A percentile compares a stretch with the other conserved stretches of the same genome.
Conservation (phyloP, 2,888 invertebrate genomes). For the Pteria penguin region DNA sequence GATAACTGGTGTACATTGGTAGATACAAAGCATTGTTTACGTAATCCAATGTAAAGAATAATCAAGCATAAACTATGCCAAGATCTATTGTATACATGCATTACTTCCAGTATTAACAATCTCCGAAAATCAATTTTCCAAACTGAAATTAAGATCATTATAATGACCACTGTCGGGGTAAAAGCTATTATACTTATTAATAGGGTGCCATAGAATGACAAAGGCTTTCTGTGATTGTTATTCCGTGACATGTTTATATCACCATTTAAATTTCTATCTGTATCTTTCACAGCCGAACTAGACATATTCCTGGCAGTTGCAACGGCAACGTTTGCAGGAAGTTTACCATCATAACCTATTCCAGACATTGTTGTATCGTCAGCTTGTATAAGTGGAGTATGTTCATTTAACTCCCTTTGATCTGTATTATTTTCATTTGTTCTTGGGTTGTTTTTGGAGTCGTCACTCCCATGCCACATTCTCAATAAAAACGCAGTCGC, state of each 20-base stretch:
- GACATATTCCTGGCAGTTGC: too few species aligned
- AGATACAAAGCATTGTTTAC: background rate
- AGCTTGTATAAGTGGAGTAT: background rate
- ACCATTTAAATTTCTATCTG: too few species aligned
- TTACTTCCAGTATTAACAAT: background rate
- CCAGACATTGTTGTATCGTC: background rate
- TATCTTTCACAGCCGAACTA: too few species aligned
- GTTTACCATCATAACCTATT: background rate
- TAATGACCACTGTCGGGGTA: too few species aligned
- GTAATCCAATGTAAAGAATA: background rate
- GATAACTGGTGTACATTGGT: background rate
- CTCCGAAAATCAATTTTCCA: background rate
- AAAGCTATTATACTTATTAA: too few species aligned
- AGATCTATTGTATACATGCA: background rate
- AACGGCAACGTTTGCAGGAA: too few species aligned
- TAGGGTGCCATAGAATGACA: too few species aligned
- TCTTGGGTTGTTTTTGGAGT: background rate
- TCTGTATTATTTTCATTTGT: too few species aligned
- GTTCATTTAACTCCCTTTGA: too few species aligned
- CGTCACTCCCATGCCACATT: slow-evolving; percentile 1
- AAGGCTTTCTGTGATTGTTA: too few species aligned
- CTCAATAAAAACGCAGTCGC: slow-evolving; percentile 7
- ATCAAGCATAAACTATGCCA: background rate
- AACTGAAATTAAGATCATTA: background rate
- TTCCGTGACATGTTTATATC: too few species aligned